Percentiles rank a stretch among this genome's conserved stretches.
Evolutionary conservation across 2,113 vertebrate genomes (phyloP).

Genomic region (Arothron firmamentum): DNA sequence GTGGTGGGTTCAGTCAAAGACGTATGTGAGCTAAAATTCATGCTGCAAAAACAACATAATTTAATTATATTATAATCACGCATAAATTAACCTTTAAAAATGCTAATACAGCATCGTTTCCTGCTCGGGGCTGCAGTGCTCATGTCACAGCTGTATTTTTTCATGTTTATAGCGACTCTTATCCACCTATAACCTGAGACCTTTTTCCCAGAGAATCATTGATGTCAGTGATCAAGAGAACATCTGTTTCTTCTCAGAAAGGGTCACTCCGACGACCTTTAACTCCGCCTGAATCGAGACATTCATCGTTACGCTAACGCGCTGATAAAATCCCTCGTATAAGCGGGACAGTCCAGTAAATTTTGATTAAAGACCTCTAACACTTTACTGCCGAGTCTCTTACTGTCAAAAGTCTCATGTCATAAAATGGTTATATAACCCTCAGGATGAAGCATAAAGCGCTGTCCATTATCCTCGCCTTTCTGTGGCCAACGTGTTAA

Average conservation of each 20-base stretch:
- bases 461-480: constrained; percentile 40
- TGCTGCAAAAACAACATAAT: too few relatives aligned
- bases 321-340: constrained; percentile 58
- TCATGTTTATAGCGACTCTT: too few relatives aligned
- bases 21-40: too few relatives aligned
- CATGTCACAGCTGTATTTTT: too few relatives aligned
- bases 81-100: too few relatives aligned
- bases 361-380: constrained; percentile 58
- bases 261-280: constrained; percentile 17
- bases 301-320: constrained; percentile 50
- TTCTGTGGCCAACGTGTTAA: constrained; percentile 8
- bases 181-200: too few relatives aligned
- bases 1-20: too few relatives aligned
- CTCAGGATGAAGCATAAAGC: constrained; percentile 48
- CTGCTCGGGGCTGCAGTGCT: too few relatives aligned
- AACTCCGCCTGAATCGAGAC: constrained; percentile 31
- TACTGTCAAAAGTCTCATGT: constrained; percentile 39
- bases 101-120: too few relatives aligned
- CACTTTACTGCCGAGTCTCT: constrained; percentile 36
- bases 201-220: not conserved
- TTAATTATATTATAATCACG: too few relatives aligned
- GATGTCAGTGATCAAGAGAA: constrained; percentile 2
- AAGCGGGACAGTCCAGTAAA: constrained; percentile 57
- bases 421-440: constrained; percentile 51
- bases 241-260: constrained; percentile 18